phyloP scores from a whole-genome alignment of 2,113 vertebrate genomes.

The Acrocephalus kingi region DNA sequence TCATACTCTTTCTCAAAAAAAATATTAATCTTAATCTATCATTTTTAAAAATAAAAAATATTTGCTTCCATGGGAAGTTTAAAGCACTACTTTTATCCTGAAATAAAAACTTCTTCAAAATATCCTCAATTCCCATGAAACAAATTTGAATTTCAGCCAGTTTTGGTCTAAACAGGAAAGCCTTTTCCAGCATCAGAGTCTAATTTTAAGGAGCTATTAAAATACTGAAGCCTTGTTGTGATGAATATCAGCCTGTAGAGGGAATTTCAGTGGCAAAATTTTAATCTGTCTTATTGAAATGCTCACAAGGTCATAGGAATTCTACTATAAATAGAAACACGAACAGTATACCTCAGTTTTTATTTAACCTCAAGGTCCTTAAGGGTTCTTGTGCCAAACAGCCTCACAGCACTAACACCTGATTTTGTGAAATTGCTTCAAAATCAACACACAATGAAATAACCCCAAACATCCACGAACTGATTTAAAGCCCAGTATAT shows the following conservation, averaged over 20 bases:
- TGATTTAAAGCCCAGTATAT: neutral
- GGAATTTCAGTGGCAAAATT: conserved; percentile 28
- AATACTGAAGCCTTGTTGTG: conserved; percentile 3
- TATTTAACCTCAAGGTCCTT: conserved; percentile 15
- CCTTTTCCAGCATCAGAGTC: neutral
- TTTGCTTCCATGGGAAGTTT: neutral
- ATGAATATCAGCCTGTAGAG: conserved; percentile 2
- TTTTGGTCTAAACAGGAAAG: conserved; percentile 21
- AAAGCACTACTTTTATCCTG: neutral
- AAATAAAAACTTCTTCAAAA: neutral
- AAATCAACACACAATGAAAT: neutral
- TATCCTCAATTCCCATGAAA: neutral
- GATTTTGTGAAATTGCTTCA: neutral
- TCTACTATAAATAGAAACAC: neutral
- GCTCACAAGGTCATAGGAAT: neutral
- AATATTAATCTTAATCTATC: neutral
- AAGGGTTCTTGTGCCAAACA: neutral
- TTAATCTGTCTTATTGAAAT: conserved; percentile 12
- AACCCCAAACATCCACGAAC: neutral
- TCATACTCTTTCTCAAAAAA: neutral
- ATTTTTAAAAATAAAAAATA: neutral
- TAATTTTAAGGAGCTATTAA: conserved; percentile 15
- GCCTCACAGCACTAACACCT: neutral
- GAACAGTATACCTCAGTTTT: neutral
- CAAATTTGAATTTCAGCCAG: neutral